Percentiles rank a stretch among this genome's conserved stretches.
Conservation (phyloP, 2,797 vertebrate species). For the Darevskia mixta region DNA sequence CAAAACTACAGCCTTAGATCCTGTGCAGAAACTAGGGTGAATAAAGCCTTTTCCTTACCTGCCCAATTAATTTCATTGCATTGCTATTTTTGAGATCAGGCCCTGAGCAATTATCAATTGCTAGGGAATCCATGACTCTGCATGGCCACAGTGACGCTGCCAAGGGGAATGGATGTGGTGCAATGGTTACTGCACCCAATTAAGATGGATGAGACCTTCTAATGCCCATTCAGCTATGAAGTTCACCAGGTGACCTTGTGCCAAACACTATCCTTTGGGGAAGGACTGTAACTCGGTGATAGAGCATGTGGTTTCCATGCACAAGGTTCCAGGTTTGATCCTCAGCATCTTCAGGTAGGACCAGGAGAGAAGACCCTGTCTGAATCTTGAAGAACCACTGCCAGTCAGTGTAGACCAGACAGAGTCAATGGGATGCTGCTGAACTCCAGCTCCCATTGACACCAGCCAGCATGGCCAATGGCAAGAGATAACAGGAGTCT, state of each 20-base stretch:
- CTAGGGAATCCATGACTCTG: background rate
- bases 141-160: background rate
- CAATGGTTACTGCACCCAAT: background rate
- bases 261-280: background rate
- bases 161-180: too few species aligned
- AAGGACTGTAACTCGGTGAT: background rate
- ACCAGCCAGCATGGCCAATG: background rate
- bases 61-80: background rate
- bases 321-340: background rate
- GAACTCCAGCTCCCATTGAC: background rate
- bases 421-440: background rate
- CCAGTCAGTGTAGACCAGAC: background rate
- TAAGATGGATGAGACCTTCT: background rate
- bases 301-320: background rate
- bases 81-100: background rate
- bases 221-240: background rate
- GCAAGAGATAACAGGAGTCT: background rate
- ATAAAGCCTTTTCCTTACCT: background rate
- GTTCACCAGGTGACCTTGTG: background rate
- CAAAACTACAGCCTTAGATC: conserved; percentile 8
- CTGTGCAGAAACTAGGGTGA: background rate
- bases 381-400: background rate
- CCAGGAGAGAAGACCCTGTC: background rate
- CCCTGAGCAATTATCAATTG: background rate
- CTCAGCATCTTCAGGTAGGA: background rate